Evolutionary conservation across 2,797 vertebrate genomes (phyloP).

Genomic region (Lithobates sylvaticus): DNA sequence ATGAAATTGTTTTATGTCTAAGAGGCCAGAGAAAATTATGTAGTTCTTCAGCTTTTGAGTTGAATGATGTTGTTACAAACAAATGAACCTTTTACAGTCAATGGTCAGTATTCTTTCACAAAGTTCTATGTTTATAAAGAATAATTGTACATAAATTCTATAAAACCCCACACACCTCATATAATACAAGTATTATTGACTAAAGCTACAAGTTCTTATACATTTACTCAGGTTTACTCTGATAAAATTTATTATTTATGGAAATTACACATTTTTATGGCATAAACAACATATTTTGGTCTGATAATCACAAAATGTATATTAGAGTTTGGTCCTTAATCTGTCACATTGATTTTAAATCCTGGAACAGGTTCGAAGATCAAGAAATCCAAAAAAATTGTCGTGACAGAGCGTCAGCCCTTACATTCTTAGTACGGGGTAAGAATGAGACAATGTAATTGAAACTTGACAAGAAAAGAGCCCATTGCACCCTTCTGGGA

Average conservation of each 20-base stretch:
- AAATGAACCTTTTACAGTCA: slow-evolving; percentile 34
- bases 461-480: too few relatives aligned
- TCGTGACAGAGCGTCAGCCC: too few relatives aligned
- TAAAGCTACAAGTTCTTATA: neutral
- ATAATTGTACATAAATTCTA: neutral
- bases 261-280: neutral
- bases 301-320: too few relatives aligned
- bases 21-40: slow-evolving; percentile 32
- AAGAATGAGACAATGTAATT: too few relatives aligned
- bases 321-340: too few relatives aligned
- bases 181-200: neutral
- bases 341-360: neutral
- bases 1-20: slow-evolving; percentile 58
- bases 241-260: neutral
- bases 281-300: neutral
- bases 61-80: slow-evolving; percentile 44
- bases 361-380: too few relatives aligned
- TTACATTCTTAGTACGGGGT: too few relatives aligned
- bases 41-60: slow-evolving; percentile 48
- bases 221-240: neutral
- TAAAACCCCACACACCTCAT: neutral
- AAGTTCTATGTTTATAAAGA: slow-evolving; percentile 14
- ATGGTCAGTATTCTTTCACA: neutral
- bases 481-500: too few relatives aligned
- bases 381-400: too few relatives aligned